A percentile compares a stretch with the other conserved stretches of the same genome.
These are phyloP conservation scores for Drosophila meridionalis DNA, from an alignment of 2,888 invertebrate genomes.

Conservation along the genomic window DNA sequence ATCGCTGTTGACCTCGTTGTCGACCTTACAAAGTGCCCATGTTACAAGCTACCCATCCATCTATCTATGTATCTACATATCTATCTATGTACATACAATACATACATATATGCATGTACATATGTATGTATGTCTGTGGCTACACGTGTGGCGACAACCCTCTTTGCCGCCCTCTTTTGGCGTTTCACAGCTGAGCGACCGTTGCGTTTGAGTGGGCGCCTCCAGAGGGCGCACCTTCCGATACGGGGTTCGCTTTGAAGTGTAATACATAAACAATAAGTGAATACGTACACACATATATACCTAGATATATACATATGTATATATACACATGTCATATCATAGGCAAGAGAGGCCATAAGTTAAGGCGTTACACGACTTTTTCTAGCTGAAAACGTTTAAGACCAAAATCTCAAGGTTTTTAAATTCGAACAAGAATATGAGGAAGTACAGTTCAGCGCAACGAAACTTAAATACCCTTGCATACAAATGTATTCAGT, in stretches of 20 bases:
- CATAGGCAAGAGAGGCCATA: constrained; percentile 37
- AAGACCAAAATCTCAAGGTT: constrained; percentile 48
- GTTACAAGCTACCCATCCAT: constrained; percentile 33
- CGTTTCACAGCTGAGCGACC: constrained; percentile 49
- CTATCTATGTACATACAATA: constrained; percentile 1
- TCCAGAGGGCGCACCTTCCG: constrained; percentile 45
- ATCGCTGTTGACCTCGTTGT: constrained; percentile 69
- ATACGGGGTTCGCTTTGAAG: constrained; percentile 37
- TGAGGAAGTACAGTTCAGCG: not conserved
- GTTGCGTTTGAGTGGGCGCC: constrained; percentile 7
- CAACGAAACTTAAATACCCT: not conserved
- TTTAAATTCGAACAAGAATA: constrained; percentile 15
- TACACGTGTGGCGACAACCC: constrained; percentile 14
- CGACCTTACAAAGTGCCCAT: constrained; percentile 70
- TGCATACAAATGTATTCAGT: not conserved
- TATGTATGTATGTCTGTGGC: not conserved
- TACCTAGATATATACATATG: not conserved
- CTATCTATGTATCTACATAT: constrained; percentile 12
- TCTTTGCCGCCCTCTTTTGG: constrained; percentile 17
- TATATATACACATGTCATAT: constrained; percentile 7
- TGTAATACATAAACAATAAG: constrained; percentile 14
- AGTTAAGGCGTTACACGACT: constrained; percentile 35
- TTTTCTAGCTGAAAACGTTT: constrained; percentile 50
- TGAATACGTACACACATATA: not conserved
- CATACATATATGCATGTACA: not conserved